Percentiles rank a stretch among this genome's conserved stretches.
These are phyloP conservation scores for Leptopilina drosophilae DNA, from an alignment of 2,888 invertebrate genomes.

Conservation along the genomic window DNA sequence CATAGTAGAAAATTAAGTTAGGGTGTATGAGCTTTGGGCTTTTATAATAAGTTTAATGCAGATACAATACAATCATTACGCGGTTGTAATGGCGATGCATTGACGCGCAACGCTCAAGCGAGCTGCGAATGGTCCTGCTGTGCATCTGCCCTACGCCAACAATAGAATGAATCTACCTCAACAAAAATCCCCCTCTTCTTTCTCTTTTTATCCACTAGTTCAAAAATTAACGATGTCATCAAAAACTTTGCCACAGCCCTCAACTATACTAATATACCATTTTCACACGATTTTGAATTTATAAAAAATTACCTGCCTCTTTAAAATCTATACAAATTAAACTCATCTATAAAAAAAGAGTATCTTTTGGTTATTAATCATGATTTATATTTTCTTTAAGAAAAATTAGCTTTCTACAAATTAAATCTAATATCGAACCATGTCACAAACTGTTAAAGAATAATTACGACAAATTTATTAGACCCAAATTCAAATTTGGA, in stretches of 20 bases:
- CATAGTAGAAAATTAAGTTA: constrained; percentile 3
- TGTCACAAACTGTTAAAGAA: neutral
- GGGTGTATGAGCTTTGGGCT: constrained; percentile 30
- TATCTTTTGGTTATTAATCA: too few species aligned
- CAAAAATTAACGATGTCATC: constrained; percentile 19
- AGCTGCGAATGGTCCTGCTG: constrained; percentile 56
- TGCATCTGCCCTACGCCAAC: constrained; percentile 63
- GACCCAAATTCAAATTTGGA: constrained; percentile 1
- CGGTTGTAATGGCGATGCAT: constrained; percentile 67
- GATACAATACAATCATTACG: constrained; percentile 69
- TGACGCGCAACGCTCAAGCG: constrained; percentile 65
- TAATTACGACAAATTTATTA: constrained; percentile 13
- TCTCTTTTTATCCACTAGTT: neutral
- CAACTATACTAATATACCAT: neutral
- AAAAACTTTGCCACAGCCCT: neutral
- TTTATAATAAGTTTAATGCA: constrained; percentile 64
- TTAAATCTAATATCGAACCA: neutral
- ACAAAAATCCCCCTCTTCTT: constrained; percentile 17
- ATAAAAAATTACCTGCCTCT: neutral
- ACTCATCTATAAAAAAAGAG: too few species aligned
- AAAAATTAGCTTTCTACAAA: too few species aligned
- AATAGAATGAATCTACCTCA: constrained; percentile 45
- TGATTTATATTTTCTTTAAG: neutral
- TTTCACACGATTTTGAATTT: neutral
- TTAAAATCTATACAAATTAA: too few species aligned